Conservation (phyloP, 1,140 invertebrate species). For the Eulimnadia texana region DNA sequence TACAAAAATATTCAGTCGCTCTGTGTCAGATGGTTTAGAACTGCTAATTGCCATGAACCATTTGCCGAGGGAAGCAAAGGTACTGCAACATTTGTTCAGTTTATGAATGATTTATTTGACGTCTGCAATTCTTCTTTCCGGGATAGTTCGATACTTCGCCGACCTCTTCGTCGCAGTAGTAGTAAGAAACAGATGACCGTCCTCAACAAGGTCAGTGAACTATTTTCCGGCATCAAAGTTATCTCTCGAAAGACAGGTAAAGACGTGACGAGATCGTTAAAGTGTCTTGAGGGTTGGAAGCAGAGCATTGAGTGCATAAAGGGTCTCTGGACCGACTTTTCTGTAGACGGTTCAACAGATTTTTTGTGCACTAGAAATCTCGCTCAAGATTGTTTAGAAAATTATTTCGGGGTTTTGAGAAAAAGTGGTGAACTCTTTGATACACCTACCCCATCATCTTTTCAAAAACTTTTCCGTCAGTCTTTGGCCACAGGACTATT, state of each 20-base stretch:
- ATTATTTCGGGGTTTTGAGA: background rate
- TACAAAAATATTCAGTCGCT: background rate
- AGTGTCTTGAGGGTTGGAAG: background rate
- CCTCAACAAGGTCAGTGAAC: background rate
- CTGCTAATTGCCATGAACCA: background rate
- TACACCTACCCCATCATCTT: background rate
- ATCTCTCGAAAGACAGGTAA: background rate
- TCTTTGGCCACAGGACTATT: background rate
- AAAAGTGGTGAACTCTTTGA: background rate
- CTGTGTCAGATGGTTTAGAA: background rate
- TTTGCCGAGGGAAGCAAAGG: background rate
- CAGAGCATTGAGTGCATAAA: background rate
- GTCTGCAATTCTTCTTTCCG: background rate
- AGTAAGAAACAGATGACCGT: background rate
- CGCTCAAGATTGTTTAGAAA: background rate
- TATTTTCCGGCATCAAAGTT: background rate
- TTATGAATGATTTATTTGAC: background rate
- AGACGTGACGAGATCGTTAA: background rate
- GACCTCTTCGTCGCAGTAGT: background rate
- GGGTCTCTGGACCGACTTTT: background rate
- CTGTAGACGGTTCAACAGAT: background rate
- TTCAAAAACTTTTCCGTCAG: background rate
- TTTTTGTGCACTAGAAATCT: background rate
- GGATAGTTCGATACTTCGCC: background rate
- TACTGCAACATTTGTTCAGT: background rate